A percentile compares a stretch with the other conserved stretches of the same genome.
These are phyloP conservation scores for Oithona nana DNA, from an alignment of 2,888 invertebrate species.

Conservation along the genomic window DNA sequence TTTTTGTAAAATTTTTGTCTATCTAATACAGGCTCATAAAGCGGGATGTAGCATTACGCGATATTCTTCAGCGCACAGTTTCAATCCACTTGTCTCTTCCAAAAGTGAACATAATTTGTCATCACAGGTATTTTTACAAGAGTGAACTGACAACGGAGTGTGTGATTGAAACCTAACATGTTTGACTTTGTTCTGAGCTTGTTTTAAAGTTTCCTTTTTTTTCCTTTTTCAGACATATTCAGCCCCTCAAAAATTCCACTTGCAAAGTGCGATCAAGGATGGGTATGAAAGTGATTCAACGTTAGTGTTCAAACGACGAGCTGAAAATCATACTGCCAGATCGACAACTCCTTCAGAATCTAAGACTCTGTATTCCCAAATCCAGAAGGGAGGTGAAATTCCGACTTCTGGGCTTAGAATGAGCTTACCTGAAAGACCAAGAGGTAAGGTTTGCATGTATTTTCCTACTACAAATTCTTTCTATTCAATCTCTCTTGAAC, in stretches of 20 bases:
- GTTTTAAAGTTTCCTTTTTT: background rate
- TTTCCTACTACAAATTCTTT: too few species aligned
- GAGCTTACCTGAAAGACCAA: slow-evolving; percentile 51
- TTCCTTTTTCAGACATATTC: background rate
- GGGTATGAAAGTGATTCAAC: slow-evolving; percentile 18
- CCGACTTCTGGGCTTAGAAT: slow-evolving; percentile 78
- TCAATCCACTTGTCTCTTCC: slow-evolving; percentile 2
- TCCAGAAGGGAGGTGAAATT: slow-evolving; percentile 84
- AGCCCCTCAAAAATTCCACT: slow-evolving; percentile 1
- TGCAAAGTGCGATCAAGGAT: slow-evolving; percentile 7
- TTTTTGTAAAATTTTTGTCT: background rate
- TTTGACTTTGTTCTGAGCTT: background rate
- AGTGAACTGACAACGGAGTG: background rate
- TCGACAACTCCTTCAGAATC: slow-evolving; percentile 62
- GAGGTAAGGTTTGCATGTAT: too few species aligned
- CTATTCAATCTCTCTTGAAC: too few species aligned
- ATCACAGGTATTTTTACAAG: background rate
- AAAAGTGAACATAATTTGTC: slow-evolving; percentile 1
- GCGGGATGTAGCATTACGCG: slow-evolving; percentile 1
- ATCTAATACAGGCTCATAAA: background rate
- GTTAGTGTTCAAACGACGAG: slow-evolving; percentile 6
- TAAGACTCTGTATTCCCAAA: slow-evolving; percentile 58
- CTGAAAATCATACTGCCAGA: slow-evolving; percentile 21
- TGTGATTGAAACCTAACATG: too few species aligned
- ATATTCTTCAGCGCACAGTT: background rate